Percentiles rank a stretch among this genome's conserved stretches.
Evolutionary conservation across 2,797 vertebrate genomes (phyloP).

Genomic region (Pangasius sanitwongsei): DNA sequence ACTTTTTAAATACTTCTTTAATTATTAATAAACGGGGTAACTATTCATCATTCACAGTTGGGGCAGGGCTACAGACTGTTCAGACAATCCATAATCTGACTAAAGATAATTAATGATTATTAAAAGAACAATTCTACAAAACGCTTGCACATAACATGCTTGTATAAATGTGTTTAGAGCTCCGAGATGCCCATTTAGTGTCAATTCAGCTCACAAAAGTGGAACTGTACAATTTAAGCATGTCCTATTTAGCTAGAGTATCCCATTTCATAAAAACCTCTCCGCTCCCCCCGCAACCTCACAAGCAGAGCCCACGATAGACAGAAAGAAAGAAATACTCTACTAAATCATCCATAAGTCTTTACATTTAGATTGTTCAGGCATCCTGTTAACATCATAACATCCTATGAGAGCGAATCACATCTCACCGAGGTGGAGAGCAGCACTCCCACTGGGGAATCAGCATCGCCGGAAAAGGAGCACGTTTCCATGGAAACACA

Average conservation of each 20-base stretch:
- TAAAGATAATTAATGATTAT: neutral
- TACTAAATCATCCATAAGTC: neutral
- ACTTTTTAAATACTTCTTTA: neutral
- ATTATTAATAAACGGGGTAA: neutral
- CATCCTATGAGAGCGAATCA: slow-evolving; percentile 17
- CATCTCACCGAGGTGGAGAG: neutral
- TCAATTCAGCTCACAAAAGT: neutral
- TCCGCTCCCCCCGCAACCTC: too few relatives aligned
- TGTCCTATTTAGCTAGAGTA: neutral
- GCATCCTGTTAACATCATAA: slow-evolving; percentile 1
- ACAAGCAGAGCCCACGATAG: neutral
- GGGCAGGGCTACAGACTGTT: too few relatives aligned
- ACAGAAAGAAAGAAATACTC: too few relatives aligned
- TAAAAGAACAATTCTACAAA: neutral
- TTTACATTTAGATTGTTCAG: neutral
- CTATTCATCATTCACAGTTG: neutral
- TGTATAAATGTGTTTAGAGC: neutral
- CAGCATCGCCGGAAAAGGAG: slow-evolving; percentile 32
- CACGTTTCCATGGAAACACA: slow-evolving; percentile 62
- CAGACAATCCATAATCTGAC: neutral
- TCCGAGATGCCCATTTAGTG: neutral
- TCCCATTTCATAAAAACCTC: neutral
- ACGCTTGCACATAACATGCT: neutral
- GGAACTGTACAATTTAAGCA: neutral
- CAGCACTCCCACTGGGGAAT: slow-evolving; percentile 35